Evolutionary conservation across 1,140 invertebrate species (phyloP).

Genomic region (Phthorimaea operculella): DNA sequence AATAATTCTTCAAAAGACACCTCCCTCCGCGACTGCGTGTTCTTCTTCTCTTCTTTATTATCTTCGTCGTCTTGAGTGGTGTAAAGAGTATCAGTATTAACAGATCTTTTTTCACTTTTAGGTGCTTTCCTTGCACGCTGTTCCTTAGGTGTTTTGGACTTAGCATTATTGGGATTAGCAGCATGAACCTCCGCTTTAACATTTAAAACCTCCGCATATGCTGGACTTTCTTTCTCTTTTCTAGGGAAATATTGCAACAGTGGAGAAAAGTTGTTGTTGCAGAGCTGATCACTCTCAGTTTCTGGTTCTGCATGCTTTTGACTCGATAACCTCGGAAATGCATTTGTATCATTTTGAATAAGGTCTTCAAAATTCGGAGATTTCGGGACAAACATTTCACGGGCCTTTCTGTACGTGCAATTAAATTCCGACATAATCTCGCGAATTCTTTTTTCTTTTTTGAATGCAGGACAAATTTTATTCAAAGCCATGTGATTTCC

Average conservation of each 20-base stretch:
- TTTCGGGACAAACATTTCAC: not conserved
- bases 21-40: not conserved
- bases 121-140: not conserved
- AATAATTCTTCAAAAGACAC: not conserved
- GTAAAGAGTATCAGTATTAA: not conserved
- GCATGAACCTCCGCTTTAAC: not conserved
- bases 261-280: too few species aligned
- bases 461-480: not conserved
- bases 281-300: too few species aligned
- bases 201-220: not conserved
- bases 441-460: constrained; percentile 5
- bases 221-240: not conserved
- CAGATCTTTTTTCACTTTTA: not conserved
- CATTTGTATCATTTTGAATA: not conserved
- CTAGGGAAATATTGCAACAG: not conserved
- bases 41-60: not conserved
- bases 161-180: not conserved
- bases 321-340: too few species aligned
- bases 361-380: not conserved
- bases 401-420: constrained; percentile 2
- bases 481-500: constrained; percentile 1
- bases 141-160: not conserved
- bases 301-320: too few species aligned
- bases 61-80: not conserved
- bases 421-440: not conserved